Percentiles rank a stretch among this genome's conserved stretches.
Conservation (phyloP, 2,113 vertebrate species). For the Terrapene triunguis region DNA sequence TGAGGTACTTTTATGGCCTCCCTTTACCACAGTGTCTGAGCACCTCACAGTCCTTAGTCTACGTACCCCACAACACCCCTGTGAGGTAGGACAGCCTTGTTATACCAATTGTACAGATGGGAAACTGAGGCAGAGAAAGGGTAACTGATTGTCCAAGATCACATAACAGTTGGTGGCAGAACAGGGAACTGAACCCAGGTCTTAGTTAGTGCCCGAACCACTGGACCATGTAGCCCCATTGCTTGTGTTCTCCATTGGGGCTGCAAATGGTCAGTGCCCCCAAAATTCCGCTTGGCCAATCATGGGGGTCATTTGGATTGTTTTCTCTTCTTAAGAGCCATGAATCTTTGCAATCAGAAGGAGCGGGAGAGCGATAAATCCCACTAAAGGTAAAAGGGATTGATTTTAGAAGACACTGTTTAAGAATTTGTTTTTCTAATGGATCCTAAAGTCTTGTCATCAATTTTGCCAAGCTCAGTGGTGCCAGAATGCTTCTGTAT, state of each 20-base stretch:
- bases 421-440: constrained; percentile 80
- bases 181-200: neutral
- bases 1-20: neutral
- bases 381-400: constrained; percentile 76
- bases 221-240: neutral
- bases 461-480: constrained; percentile 73
- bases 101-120: neutral
- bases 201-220: neutral
- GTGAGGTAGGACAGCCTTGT: neutral
- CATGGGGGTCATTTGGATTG: neutral
- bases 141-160: neutral
- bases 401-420: constrained; percentile 78
- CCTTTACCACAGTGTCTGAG: neutral
- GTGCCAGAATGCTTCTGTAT: constrained; percentile 60
- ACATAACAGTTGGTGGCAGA: neutral
- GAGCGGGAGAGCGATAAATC: constrained; percentile 61
- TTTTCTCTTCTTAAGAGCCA: constrained; percentile 58
- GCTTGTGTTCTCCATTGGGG: neutral
- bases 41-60: neutral
- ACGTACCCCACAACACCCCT: too few species aligned
- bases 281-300: neutral
- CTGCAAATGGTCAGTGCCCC: neutral
- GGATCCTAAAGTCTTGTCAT: constrained; percentile 75
- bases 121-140: neutral
- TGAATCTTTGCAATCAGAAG: constrained; percentile 58